phyloP scores from a whole-genome alignment of 2,888 invertebrate species.

The Acanthoscelides obtectus region DNA sequence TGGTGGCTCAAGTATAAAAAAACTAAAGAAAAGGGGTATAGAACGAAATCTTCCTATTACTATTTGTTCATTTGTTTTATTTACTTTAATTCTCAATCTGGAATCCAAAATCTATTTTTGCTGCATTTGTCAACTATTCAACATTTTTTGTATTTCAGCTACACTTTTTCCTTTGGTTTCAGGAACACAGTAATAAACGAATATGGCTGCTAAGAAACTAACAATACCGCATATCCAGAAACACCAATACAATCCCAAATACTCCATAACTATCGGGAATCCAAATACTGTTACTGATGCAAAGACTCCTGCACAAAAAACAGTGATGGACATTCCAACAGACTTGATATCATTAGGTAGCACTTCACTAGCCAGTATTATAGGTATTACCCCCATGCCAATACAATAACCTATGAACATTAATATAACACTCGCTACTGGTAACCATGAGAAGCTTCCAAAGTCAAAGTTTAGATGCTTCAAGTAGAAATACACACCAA shows the following conservation, averaged over 20 bases:
- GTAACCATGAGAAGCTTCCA: conserved; percentile 57
- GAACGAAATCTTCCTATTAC: no score
- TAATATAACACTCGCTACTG: conserved; percentile 62
- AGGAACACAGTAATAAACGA: conserved; percentile 12
- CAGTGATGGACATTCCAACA: conserved; percentile 52
- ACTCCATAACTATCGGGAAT: not conserved
- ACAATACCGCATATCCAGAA: conserved; percentile 9
- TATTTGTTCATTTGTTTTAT: no score
- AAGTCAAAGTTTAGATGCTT: not conserved
- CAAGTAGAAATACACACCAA: conserved; percentile 10
- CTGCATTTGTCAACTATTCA: conserved; percentile 7
- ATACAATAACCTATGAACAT: conserved; percentile 67
- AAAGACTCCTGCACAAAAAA: not conserved
- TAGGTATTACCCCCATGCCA: conserved; percentile 70
- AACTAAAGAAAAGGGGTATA: no score
- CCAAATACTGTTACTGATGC: not conserved
- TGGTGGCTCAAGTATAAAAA: no score
- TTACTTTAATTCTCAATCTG: no score
- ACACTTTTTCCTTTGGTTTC: conserved; percentile 14
- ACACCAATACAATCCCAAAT: conserved; percentile 1
- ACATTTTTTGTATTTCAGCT: conserved; percentile 9
- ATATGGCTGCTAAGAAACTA: conserved; percentile 5
- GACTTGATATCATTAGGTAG: conserved; percentile 64
- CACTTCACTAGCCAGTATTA: conserved; percentile 78
- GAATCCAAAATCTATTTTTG: no score